A percentile compares a stretch with the other conserved stretches of the same genome.
Conservation (phyloP, 1,140 invertebrate species). For the Papilio polytes region DNA sequence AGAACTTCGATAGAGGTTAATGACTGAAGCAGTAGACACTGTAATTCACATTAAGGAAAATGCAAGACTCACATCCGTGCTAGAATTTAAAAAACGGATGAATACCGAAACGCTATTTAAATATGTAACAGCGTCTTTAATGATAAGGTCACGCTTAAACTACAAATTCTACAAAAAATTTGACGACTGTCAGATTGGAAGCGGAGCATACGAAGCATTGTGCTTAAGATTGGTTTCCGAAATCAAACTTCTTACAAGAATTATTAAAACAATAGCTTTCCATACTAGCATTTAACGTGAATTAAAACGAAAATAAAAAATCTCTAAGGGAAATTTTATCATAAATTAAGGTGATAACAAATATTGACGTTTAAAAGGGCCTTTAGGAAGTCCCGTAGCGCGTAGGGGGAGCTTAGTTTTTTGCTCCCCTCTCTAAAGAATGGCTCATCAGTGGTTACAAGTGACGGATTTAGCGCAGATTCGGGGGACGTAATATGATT, state of each 20-base stretch:
- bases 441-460: slow-evolving; percentile 68
- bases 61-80: background rate
- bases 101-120: too few relatives aligned
- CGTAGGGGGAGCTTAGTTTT: slow-evolving; percentile 38
- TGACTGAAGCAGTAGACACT: background rate
- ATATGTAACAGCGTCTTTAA: too few relatives aligned
- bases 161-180: too few relatives aligned
- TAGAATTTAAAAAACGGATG: too few relatives aligned
- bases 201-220: too few relatives aligned
- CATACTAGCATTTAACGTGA: background rate
- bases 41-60: background rate
- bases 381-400: slow-evolving; percentile 4
- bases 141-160: too few relatives aligned
- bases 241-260: too few relatives aligned
- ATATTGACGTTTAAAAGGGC: slow-evolving; percentile 11
- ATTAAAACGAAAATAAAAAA: too few relatives aligned
- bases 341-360: background rate
- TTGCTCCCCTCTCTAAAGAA: slow-evolving; percentile 59
- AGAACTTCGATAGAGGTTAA: slow-evolving; percentile 8
- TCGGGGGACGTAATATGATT: slow-evolving; percentile 57
- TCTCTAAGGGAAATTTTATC: background rate
- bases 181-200: too few relatives aligned
- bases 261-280: background rate
- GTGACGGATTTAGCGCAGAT: slow-evolving; percentile 57
- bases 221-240: too few relatives aligned